Base-by-base conservation (phyloP, 1,140 invertebrate genomes). In the Adelges cooleyi region DNA sequence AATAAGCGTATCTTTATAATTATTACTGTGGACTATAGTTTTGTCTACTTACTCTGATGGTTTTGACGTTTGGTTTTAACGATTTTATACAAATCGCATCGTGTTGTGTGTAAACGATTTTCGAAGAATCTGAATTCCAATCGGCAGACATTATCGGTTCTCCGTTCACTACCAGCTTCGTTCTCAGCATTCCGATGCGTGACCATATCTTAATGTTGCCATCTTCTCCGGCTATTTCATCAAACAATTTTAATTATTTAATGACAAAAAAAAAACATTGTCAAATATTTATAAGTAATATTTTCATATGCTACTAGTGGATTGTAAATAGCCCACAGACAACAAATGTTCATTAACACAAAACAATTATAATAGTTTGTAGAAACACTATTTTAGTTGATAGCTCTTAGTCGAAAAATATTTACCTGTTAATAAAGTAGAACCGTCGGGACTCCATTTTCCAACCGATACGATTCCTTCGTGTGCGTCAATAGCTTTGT, bases 201-300 rank as follows among this genome's bases (percentile, higher is more conserved):
- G 95, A 98, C 95, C 95, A 99, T 66, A 98, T 86, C 78, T 98
- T 97, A 0, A 98, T 82, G 38, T 84, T 82, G 13, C 95, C 96
- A 80, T 99, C 96, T 80, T 99, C 95, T 1, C 95, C 94, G 72
- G 85, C 92, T 90, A 69, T n/a, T n/a, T 65, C 67, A 71, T 15
- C 11, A 11, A 33, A 33, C 5, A 33, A 5, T 33, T 33, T 33
- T 33, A 33, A 33, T 33, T 33, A n/a, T n/a, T n/a, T n/a, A n/a
- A n/a, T n/a, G n/a, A n/a, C n/a, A n/a, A n/a, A n/a, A n/a, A n/a
- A n/a, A n/a, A n/a, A n/a, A n/a, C n/a, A n/a, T n/a, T n/a, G n/a
- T n/a, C n/a, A n/a, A n/a, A n/a, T n/a, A n/a, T n/a, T n/a, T n/a
- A n/a, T n/a, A n/a, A n/a, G n/a, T n/a, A n/a, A n/a, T n/a, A n/a